Base-by-base conservation (phyloP, 2,888 invertebrate species). In the Sturmia bella region DNA sequence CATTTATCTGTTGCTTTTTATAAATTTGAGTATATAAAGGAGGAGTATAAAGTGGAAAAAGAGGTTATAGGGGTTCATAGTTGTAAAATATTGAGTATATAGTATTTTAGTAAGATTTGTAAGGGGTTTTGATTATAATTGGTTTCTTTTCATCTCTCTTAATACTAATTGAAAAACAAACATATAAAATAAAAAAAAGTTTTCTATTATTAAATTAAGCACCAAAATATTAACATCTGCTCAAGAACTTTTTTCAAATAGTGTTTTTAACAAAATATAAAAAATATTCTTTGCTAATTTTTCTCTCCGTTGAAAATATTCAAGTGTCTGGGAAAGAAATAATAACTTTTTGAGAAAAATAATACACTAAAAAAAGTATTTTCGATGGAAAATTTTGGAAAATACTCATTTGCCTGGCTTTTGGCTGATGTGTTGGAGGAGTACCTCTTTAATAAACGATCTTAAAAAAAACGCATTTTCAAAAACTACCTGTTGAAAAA, bases 1-100 rank as follows among this genome's bases (percentile, higher is more conserved):
- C 57, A 69, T 39, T 5, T 66, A 57, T 63, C 9, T 64, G 70
- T 54, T 39, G 54, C 45, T 66, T 57, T 43, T 39, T 21, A 21
- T 59, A 78, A 78, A 66, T 43, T 74, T 82, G 66, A 78, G 78
- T 78, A 78, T 75, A 82, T 59, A 50, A 19, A 45, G 50, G 39
- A 32, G 37, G 13, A 69, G 43, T 70, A 41, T 56, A 68, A 39
- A 72, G 61, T 43, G 45, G 52, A 69, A 76, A 72, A 59, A 50
- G 68, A 61, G 66, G 39, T 77, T 77, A 80, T 68, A 72, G 52
- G 56, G 69, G 41, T 6, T 54, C 37, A 52, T 59, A 75, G 52
- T 70, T 75, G 70, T 75, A 77, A 52, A 69, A 73, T 56, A 73
- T 73, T 68, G 76, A 72, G 72, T 81, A 76, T 81, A 73, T 68